phyloP scores from a whole-genome alignment of 2,113 vertebrate genomes.

The Peucedramus taeniatus region DNA sequence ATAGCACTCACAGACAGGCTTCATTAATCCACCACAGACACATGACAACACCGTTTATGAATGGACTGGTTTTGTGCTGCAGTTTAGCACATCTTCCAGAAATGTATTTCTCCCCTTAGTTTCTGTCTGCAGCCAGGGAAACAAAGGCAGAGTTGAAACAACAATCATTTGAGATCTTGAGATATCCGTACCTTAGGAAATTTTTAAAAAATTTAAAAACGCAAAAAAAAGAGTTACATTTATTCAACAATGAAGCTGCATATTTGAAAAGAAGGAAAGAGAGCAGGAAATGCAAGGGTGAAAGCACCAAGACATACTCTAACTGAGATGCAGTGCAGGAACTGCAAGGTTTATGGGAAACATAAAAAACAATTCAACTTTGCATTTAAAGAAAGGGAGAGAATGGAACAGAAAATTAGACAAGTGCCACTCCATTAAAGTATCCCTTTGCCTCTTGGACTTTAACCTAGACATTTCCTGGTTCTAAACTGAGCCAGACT shows the following conservation, averaged over 20 bases:
- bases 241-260: background rate
- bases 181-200: background rate
- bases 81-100: background rate
- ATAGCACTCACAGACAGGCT: background rate
- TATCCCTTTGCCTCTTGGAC: background rate
- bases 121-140: background rate
- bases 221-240: background rate
- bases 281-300: background rate
- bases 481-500: background rate
- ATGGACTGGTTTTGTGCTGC: background rate
- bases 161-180: background rate
- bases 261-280: background rate
- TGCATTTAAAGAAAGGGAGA: conserved; percentile 21
- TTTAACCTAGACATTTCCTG: background rate
- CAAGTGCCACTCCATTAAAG: background rate
- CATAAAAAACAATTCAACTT: background rate
- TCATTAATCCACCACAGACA: conserved; percentile 19
- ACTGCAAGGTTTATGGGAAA: background rate
- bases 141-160: background rate
- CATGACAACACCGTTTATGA: background rate
- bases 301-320: background rate
- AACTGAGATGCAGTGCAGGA: background rate
- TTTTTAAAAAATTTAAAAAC: background rate
- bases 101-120: background rate
- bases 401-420: conserved; percentile 21